A percentile compares a stretch with the other conserved stretches of the same genome.
phyloP scores from a whole-genome alignment of 2,888 invertebrate species.

The Oxyteleia sp. region DNA sequence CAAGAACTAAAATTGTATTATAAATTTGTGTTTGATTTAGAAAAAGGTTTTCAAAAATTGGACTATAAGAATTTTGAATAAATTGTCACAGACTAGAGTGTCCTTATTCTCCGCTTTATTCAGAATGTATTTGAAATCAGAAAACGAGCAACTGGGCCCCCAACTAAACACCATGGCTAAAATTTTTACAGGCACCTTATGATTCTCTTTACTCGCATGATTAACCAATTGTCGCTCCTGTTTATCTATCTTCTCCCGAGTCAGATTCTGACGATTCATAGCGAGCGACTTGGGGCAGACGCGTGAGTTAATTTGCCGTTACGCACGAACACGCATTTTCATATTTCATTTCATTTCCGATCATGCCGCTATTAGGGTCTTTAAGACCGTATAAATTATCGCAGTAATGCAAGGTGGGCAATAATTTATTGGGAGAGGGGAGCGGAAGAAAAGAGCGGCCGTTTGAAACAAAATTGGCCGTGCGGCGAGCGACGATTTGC shows the following conservation, averaged over 20 bases:
- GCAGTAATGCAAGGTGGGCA: neutral
- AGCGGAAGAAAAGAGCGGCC: neutral
- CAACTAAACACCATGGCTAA: too few species aligned
- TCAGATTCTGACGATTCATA: neutral
- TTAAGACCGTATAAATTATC: neutral
- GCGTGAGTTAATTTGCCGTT: neutral
- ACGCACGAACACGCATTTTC: neutral
- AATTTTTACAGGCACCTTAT: too few species aligned
- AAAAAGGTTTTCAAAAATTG: too few species aligned
- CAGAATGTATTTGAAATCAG: too few species aligned
- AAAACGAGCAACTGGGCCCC: too few species aligned
- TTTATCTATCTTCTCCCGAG: neutral
- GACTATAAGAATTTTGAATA: too few species aligned
- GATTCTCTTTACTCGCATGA: too few species aligned
- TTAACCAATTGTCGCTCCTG: too few species aligned
- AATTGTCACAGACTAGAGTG: too few species aligned
- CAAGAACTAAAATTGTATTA: too few species aligned
- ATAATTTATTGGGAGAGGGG: neutral
- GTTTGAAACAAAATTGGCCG: neutral
- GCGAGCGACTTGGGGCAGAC: neutral
- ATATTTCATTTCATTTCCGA: neutral
- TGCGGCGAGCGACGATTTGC: neutral
- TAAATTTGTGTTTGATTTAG: too few species aligned
- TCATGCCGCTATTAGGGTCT: neutral
- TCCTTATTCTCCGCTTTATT: too few species aligned